Percentiles rank a stretch among this genome's conserved stretches.
phyloP scores from a whole-genome alignment of 1,140 invertebrate species.

The Coptotermes formosanus region DNA sequence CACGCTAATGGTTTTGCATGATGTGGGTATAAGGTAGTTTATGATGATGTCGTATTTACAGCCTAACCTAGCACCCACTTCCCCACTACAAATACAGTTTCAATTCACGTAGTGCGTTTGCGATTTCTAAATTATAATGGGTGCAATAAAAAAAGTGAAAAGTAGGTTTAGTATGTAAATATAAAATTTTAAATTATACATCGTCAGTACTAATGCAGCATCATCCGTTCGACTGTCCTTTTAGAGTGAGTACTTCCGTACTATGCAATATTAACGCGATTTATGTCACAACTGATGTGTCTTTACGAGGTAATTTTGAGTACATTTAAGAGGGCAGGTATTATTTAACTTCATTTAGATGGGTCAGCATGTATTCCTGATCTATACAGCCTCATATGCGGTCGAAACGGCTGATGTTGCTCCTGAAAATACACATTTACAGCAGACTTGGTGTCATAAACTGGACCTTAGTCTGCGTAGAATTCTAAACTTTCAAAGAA shows the following conservation, averaged over 20 bases:
- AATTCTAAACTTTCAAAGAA: no score
- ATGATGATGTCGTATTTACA: neutral
- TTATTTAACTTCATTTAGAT: no score
- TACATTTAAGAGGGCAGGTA: no score
- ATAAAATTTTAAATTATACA: neutral
- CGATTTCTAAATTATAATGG: neutral
- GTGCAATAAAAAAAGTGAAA: neutral
- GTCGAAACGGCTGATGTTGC: no score
- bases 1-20: neutral
- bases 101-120: constrained; percentile 2
- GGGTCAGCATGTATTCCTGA: no score
- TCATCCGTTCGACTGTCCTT: neutral
- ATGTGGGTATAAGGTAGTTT: neutral
- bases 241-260: neutral
- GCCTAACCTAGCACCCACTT: neutral
- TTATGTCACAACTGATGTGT: neutral
- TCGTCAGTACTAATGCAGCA: neutral
- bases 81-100: neutral
- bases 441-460: no score
- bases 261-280: neutral
- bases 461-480: no score
- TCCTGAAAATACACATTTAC: no score
- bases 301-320: no score
- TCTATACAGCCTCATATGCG: no score
- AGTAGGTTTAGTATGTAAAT: neutral